Evolutionary conservation across 2,113 vertebrate genomes (phyloP), one percentile per base, ranked within the genome.

Genomic region (Petromus typicus): DNA sequence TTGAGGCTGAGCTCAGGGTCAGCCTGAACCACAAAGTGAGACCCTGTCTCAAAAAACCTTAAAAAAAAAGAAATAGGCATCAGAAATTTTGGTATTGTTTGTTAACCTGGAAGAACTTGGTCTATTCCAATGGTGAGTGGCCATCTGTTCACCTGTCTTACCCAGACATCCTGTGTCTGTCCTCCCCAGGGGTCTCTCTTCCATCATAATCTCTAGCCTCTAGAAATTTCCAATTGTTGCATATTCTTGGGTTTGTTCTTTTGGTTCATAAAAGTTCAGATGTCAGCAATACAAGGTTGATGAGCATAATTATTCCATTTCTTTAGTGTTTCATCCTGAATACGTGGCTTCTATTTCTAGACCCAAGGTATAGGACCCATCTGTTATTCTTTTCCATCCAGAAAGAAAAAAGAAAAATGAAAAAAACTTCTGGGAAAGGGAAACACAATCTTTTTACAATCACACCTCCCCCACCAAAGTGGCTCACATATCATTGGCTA

Each of bases 61-160:
- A n/a, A n/a, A n/a, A n/a, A n/a, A n/a, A n/a, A 85, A 89, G 73
- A 91, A 87, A 56, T 67, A 89, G 82, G 37, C 20, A 85, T 81
- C 27, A 48, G 56, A 66, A 14, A 2, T 71, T 84, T 84, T 78
- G 56, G 23, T 86, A 13, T 67, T 85, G 45, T n/a, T 95, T 87
- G 8, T 82, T 85, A 86, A 66, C 30, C 17, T 3, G 43, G 16
- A 4, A 54, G 48, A 88, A 45, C 14, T 80, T 87, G 34, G n/a
- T 86, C 56, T 75, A 56, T 51, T 34, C 48, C 76, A 88, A 56
- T 3, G 48, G 56, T 9, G 20, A 37, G 75, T 59, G 82, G 71
- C 43, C 69, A 84, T 34, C 17, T 6, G 32, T 7, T 56, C 30
- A 59, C 45, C 75, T 67, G 34, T 79, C n/a, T 86, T 66, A 5